Evolutionary conservation across 2,888 invertebrate species (phyloP), one percentile per base, ranked within the genome.

Genomic region (Microplitis deprimator): DNA sequence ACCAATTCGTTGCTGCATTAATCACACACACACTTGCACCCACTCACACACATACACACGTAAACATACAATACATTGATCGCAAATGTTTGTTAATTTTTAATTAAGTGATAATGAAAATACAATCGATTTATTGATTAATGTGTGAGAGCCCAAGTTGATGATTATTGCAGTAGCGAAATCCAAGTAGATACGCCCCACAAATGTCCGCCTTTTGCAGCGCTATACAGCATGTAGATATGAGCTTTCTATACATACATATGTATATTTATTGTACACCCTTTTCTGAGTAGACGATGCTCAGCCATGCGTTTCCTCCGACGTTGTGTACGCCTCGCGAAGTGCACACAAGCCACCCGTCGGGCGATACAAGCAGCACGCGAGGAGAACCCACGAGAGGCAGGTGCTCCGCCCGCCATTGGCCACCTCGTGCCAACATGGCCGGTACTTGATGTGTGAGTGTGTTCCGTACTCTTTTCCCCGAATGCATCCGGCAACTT

Each of bases 371-470:
- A 50, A 80, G 82, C 83, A 83, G 77, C 86, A 85, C 86, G 85
- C 84, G 84, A 84, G 83, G 84, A 81, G 81, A 81, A 83, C 83
- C 84, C 85, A 85, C 83, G 86, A 88, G 87, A 88, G 89, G 89
- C 89, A 89, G 89, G 89, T 89, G 89, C 87, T 87, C 85, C 83
- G 85, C 81, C 87, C 87, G 88, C 89, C 88, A 89, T 89, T 89
- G 89, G 89, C 89, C 88, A 87, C 87, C 88, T 87, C 86, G 77
- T 73, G 86, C 86, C 87, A 89, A 88, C 88, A 89, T 89, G 89
- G 89, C 89, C 89, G 77, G 70, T 77, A 70, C 64, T 17, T 29
- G 8, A 76, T 71, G 68, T 67, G 65, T 77, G 64, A 65, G 67
- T 77, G 87, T 85, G 83, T 84, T 85, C 84, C 86, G 87, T 88